Evolutionary conservation across 1,140 invertebrate genomes (phyloP), one percentile per base, ranked within the genome.

Genomic region (Plutomurus gul): DNA sequence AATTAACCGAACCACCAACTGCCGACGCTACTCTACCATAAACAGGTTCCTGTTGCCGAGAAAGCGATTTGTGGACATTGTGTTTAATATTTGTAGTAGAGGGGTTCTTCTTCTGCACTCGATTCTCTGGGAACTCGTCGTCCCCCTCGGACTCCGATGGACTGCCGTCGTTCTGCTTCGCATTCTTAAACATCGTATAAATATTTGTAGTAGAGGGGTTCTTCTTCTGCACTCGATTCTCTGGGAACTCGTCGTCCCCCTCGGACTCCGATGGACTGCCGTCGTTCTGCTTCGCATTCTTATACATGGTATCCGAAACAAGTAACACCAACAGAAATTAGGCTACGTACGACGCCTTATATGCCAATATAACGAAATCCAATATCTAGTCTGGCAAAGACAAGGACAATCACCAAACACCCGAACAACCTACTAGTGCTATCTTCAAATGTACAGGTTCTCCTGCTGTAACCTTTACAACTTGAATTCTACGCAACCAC

Each of bases 41-140:
- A 65, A 65, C 56, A 65, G 56, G 56, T 65, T 65, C 56, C 56
- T 65, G 56, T 65, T 65, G 56, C 56, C 56, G 22, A 13, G 56
- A 65, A 33, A n/a, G n/a, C 27, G 36, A 65, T 65, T 65, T 33
- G 1, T 25, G 6, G 1, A 25, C 56, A 18, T 65, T 65, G 2
- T 16, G 16, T 10, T 22, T 51, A 18, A 51, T 51, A 22, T 51
- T 22, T 20, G 6, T 22, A 22, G 20, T 51, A 43, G 11, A 13
- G 13, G 56, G 56, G 56, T 25, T 65, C 56, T 36, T 65, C 27
- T 65, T 65, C 27, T 65, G 11, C 18, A 65, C 56, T 27, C 13
- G 56, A 30, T 65, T 33, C 36, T 65, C 56, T 16, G 56, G 56
- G 7, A 65, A 33, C 25, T 65, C 56, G 16, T 65, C 56, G 56